Evolutionary conservation across 2,797 vertebrate species (phyloP).

Genomic region (Cirrhinus mrigala): DNA sequence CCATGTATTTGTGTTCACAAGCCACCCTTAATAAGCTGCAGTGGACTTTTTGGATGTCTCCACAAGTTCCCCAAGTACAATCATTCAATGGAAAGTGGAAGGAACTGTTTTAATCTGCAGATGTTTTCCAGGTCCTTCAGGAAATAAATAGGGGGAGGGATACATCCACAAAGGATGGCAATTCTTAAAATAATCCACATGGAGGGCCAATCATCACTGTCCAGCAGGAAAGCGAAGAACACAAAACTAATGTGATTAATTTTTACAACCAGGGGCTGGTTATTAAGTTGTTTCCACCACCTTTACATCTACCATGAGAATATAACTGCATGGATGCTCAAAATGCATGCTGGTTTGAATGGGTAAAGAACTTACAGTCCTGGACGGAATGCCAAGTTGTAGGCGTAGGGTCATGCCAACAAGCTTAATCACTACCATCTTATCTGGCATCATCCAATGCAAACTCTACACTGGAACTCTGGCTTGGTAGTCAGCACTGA

Average conservation of each 20-base stretch:
- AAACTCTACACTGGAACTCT: slow-evolving; percentile 40
- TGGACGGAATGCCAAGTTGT: slow-evolving; percentile 16
- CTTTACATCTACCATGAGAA: slow-evolving; percentile 32
- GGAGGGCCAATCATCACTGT: slow-evolving; percentile 22
- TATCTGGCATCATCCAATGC: slow-evolving; percentile 47
- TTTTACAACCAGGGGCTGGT: slow-evolving; percentile 31
- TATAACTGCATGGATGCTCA: slow-evolving; percentile 24
- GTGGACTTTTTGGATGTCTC: slow-evolving; percentile 1
- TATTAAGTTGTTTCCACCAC: slow-evolving; percentile 49
- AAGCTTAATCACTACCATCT: slow-evolving; percentile 57
- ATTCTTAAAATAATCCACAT: slow-evolving; percentile 39
- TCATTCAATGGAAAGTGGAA: slow-evolving; percentile 20
- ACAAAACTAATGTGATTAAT: slow-evolving; percentile 13
- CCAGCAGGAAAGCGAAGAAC: slow-evolving; percentile 4
- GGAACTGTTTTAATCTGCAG: slow-evolving; percentile 25
- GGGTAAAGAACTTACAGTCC: slow-evolving; percentile 28
- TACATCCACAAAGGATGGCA: neutral
- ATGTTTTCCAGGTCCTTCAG: slow-evolving; percentile 31
- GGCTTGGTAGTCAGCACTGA: slow-evolving; percentile 24
- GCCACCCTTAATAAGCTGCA: neutral
- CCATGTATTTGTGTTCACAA: neutral
- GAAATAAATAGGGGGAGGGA: slow-evolving; percentile 3
- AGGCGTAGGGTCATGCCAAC: slow-evolving; percentile 44
- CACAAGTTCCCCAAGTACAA: slow-evolving; percentile 6
- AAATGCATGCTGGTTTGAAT: slow-evolving; percentile 23